Percentiles rank a stretch among this genome's conserved stretches.
Evolutionary conservation across 1,140 invertebrate species (phyloP).

Genomic region (Aleiodes sp.): DNA sequence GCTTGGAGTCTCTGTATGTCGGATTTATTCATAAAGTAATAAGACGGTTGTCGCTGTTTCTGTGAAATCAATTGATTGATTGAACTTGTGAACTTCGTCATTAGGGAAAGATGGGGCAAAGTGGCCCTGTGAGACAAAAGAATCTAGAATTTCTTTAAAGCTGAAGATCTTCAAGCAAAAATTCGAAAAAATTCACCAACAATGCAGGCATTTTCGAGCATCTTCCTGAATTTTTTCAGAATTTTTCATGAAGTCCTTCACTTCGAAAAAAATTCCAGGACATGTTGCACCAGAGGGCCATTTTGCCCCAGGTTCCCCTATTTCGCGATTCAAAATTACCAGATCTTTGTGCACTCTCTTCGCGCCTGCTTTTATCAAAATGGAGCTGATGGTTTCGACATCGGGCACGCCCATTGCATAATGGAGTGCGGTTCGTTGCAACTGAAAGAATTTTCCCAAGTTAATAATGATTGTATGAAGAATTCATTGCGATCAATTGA

Average conservation of each 20-base stretch:
- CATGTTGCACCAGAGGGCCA: too few species aligned
- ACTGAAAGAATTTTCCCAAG: slow-evolving; percentile 62
- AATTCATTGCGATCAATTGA: neutral
- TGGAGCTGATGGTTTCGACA: slow-evolving; percentile 80
- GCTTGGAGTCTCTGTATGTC: slow-evolving; percentile 85
- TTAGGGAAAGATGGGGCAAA: too few species aligned
- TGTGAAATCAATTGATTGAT: slow-evolving; percentile 46
- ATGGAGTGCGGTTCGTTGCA: slow-evolving; percentile 86
- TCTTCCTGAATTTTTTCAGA: too few species aligned
- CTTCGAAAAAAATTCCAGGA: too few species aligned
- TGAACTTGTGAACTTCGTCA: neutral
- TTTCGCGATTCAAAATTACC: slow-evolving; percentile 56
- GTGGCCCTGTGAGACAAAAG: too few species aligned
- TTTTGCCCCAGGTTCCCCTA: too few species aligned
- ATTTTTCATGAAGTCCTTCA: too few species aligned
- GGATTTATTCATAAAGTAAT: slow-evolving; percentile 91
- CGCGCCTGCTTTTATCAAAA: slow-evolving; percentile 83
- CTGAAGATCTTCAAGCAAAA: too few species aligned
- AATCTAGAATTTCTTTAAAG: too few species aligned
- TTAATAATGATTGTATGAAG: slow-evolving; percentile 8
- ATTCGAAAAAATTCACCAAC: too few species aligned
- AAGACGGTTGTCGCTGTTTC: slow-evolving; percentile 88
- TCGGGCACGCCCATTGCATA: slow-evolving; percentile 90
- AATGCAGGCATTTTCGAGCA: neutral
- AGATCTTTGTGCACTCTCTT: slow-evolving; percentile 85